Evolutionary conservation across 2,113 vertebrate species (phyloP).

Genomic region (Gavia stellata): DNA sequence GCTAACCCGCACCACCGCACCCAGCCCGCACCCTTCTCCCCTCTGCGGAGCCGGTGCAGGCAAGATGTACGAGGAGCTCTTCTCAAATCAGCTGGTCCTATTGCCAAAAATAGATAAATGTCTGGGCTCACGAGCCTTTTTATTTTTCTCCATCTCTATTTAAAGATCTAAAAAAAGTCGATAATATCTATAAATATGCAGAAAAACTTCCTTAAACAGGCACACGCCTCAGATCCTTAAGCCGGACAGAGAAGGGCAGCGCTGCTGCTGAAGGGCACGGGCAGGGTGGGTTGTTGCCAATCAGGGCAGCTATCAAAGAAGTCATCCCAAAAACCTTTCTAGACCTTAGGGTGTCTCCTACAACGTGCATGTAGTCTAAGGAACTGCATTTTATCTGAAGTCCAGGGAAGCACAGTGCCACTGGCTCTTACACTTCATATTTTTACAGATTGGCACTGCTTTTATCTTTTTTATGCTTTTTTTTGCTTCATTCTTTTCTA

Average conservation of each 20-base stretch:
- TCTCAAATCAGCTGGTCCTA: neutral
- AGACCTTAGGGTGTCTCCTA: neutral
- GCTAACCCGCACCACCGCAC: neutral
- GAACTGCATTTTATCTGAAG: neutral
- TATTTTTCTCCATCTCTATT: neutral
- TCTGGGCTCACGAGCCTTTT: neutral
- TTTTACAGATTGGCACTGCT: neutral
- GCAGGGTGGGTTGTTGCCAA: rapidly evolving
- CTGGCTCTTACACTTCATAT: neutral
- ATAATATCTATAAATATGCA: neutral
- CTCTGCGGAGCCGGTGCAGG: neutral
- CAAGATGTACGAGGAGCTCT: rapidly evolving
- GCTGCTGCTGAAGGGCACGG: neutral
- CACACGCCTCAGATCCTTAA: neutral
- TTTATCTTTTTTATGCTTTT: neutral
- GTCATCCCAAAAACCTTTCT: neutral
- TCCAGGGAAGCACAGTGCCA: neutral
- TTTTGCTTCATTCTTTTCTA: neutral
- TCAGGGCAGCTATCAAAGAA: neutral
- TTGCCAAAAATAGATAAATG: neutral
- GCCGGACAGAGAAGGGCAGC: neutral
- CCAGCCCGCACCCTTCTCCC: neutral
- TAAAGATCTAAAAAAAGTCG: neutral
- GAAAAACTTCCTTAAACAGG: neutral
- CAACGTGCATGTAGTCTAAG: neutral